Evolutionary conservation across 1,140 invertebrate species (phyloP).

Genomic region (Papilio polyxenes): DNA sequence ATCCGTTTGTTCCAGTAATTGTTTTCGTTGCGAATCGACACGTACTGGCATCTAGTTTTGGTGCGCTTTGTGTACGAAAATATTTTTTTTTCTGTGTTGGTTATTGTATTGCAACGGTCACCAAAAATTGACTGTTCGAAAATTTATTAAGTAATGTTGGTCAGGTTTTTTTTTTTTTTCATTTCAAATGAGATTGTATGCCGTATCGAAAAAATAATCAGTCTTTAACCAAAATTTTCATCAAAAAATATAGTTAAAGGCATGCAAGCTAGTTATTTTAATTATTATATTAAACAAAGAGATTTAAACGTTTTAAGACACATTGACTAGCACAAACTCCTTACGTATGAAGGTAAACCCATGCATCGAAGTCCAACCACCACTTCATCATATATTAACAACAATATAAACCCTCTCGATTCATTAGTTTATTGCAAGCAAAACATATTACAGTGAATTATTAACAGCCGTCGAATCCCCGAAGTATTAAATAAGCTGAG

Average conservation of each 20-base stretch:
- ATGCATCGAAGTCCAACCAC: slow-evolving; percentile 4
- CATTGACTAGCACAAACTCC: background rate
- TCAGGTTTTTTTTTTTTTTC: no score
- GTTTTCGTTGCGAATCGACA: slow-evolving; percentile 74
- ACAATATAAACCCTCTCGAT: slow-evolving; percentile 32
- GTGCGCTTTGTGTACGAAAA: slow-evolving; percentile 44
- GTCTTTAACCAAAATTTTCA: no score
- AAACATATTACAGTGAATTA: no score
- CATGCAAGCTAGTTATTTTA: no score
- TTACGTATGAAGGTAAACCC: background rate
- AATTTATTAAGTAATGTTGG: background rate
- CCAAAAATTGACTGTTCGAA: background rate
- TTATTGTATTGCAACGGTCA: slow-evolving; percentile 4
- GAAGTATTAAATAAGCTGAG: background rate
- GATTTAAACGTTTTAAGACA: background rate
- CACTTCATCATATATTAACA: slow-evolving; percentile 33
- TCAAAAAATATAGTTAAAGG: no score
- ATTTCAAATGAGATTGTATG: no score
- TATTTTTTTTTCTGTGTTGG: slow-evolving; percentile 38
- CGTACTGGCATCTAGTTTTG: slow-evolving; percentile 61
- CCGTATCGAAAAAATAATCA: no score
- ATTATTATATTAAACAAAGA: background rate
- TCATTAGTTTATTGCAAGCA: no score
- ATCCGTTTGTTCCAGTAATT: slow-evolving; percentile 65
- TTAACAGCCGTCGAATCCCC: slow-evolving; percentile 26